Evolutionary conservation across 1,140 invertebrate species (phyloP).

Genomic region (Plutomurus gul): DNA sequence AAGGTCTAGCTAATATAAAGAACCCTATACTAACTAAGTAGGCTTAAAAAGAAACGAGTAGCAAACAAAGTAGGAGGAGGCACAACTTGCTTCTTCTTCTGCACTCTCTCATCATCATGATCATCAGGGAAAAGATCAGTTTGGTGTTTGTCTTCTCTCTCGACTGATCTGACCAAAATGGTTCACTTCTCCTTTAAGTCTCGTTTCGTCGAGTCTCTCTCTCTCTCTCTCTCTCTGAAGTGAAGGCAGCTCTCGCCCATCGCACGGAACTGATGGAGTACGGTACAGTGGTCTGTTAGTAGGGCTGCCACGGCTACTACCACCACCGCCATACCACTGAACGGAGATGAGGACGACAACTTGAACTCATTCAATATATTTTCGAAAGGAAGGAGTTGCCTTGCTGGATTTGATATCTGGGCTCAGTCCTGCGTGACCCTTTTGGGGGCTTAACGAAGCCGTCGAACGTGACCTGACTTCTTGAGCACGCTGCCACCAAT

Average conservation of each 20-base stretch:
- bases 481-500: conserved; percentile 16
- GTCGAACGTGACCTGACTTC: conserved; percentile 34
- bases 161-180: conserved; percentile 17
- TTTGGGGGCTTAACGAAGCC: conserved; percentile 42
- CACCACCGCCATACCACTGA: background rate
- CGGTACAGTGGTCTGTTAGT: background rate
- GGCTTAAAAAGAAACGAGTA: background rate
- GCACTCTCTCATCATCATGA: background rate
- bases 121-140: conserved; percentile 14
- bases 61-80: background rate
- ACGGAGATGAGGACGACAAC: background rate
- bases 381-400: conserved; percentile 8
- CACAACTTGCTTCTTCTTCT: too few relatives aligned
- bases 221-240: too few relatives aligned
- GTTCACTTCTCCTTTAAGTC: background rate
- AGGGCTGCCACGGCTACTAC: background rate
- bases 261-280: conserved; percentile 8
- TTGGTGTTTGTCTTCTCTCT: conserved; percentile 16
- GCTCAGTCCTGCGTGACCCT: conserved; percentile 38
- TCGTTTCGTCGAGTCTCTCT: too few relatives aligned
- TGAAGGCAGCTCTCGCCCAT: conserved; percentile 34
- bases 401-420: conserved; percentile 23
- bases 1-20: too few relatives aligned
- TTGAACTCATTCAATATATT: conserved; percentile 14
- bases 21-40: too few relatives aligned